Percentiles rank a stretch among this genome's conserved stretches.
phyloP scores from a whole-genome alignment of 2,888 invertebrate species.

The Spialia ferax region DNA sequence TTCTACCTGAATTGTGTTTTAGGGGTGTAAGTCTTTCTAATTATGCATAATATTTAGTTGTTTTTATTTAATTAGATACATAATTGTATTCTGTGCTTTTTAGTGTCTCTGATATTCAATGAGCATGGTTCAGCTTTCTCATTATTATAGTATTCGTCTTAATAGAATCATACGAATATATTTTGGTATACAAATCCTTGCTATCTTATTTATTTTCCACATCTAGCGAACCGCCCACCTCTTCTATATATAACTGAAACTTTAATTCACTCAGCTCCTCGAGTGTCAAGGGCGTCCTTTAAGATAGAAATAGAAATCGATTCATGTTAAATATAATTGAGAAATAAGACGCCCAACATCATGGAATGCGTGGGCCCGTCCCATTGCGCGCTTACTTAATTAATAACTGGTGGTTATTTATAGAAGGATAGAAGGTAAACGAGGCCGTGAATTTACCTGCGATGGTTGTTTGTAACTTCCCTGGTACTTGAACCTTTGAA shows the following conservation, averaged over 20 bases:
- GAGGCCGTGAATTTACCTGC: constrained; percentile 41
- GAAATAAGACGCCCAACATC: constrained; percentile 47
- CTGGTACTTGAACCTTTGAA: neutral
- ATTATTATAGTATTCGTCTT: no score
- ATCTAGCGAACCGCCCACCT: constrained; percentile 7
- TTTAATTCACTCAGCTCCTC: neutral
- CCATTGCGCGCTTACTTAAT: constrained; percentile 51
- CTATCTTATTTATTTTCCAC: neutral
- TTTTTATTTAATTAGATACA: no score
- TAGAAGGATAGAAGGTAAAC: constrained; percentile 53
- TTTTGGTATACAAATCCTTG: neutral
- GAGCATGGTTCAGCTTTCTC: no score
- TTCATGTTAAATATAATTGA: constrained; percentile 59
- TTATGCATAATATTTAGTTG: no score
- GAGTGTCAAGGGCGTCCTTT: constrained; percentile 24
- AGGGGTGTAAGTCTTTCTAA: no score
- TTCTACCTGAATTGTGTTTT: no score
- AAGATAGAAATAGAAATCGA: constrained; percentile 55
- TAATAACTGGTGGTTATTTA: constrained; percentile 53
- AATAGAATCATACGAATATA: no score
- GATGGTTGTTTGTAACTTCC: constrained; percentile 10
- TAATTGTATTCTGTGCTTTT: no score
- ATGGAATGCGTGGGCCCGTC: constrained; percentile 65
- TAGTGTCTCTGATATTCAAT: no score
- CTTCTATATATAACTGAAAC: constrained; percentile 5